These are phyloP conservation scores for Blomia tropicalis DNA, from an alignment of 2,888 invertebrate species.

Conservation along the genomic window DNA sequence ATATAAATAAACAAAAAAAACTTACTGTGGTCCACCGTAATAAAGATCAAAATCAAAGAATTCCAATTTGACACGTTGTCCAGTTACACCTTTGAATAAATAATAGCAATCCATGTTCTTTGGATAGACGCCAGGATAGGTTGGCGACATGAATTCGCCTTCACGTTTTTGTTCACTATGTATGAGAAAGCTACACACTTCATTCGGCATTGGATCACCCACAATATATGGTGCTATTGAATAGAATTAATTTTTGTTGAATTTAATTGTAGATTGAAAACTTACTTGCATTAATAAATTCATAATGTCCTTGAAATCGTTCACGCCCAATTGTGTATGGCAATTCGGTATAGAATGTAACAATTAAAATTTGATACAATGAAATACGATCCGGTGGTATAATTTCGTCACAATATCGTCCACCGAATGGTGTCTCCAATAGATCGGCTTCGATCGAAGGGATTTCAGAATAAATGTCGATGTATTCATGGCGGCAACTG, in stretches of 20 bases:
- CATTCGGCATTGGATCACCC: conserved; percentile 67
- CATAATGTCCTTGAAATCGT: conserved; percentile 64
- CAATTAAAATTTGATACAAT: conserved; percentile 72
- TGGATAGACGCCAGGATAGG: conserved; percentile 97
- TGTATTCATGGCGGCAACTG: conserved; percentile 94
- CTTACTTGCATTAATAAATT: no score
- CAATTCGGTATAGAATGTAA: conserved; percentile 85
- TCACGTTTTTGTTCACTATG: conserved; percentile 53
- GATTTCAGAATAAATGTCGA: conserved; percentile 92
- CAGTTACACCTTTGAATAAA: conserved; percentile 67
- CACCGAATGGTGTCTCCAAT: conserved; percentile 28
- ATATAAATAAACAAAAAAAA: conserved; percentile 32
- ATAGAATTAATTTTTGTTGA: no score
- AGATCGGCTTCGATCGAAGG: conserved; percentile 38
- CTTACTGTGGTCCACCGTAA: conserved; percentile 96
- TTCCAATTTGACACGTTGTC: conserved; percentile 80
- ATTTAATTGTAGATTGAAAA: no score
- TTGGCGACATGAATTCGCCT: conserved; percentile 82
- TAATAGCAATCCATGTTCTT: conserved; percentile 85
- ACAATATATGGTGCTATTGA: conserved; percentile 24
- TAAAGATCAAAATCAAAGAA: conserved; percentile 96
- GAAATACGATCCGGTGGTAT: conserved; percentile 76
- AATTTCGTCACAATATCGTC: conserved; percentile 42
- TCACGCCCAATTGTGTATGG: conserved; percentile 46
- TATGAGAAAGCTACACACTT: conserved; percentile 64